These are phyloP conservation scores for Hippocampus barbouri DNA, from an alignment of 2,113 vertebrate genomes.

Conservation along the genomic window DNA sequence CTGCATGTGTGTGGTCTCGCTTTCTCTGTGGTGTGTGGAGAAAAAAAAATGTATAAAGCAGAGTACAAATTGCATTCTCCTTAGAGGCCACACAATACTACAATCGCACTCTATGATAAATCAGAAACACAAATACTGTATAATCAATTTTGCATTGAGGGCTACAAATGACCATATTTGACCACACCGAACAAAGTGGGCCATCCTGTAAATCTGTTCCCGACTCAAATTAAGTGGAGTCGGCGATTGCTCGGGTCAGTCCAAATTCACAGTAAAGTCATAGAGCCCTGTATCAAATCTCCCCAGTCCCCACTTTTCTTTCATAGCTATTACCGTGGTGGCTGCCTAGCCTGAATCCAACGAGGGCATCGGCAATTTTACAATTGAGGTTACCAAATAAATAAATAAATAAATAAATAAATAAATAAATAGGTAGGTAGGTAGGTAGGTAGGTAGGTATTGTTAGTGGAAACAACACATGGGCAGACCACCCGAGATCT, in stretches of 20 bases:
- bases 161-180: neutral
- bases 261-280: neutral
- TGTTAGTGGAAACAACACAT: neutral
- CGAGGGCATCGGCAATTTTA: slow-evolving; percentile 19
- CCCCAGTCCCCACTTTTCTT: neutral
- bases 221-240: neutral
- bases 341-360: slow-evolving; percentile 9
- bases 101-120: neutral
- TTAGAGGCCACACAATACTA: neutral
- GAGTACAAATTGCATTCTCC: no score
- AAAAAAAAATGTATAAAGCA: neutral
- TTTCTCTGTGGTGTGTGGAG: neutral
- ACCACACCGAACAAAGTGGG: neutral
- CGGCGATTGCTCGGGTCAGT: neutral
- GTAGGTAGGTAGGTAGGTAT: no score
- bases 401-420: neutral
- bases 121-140: neutral
- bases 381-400: neutral
- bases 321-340: neutral
- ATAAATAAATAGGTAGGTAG: neutral
- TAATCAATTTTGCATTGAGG: neutral
- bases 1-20: neutral
- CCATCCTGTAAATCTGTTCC: neutral
- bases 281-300: neutral
- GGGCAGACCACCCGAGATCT: slow-evolving; percentile 55